Conservation (phyloP, 2,113 vertebrate genomes). For the Cyphomyrus plagiostoma region DNA sequence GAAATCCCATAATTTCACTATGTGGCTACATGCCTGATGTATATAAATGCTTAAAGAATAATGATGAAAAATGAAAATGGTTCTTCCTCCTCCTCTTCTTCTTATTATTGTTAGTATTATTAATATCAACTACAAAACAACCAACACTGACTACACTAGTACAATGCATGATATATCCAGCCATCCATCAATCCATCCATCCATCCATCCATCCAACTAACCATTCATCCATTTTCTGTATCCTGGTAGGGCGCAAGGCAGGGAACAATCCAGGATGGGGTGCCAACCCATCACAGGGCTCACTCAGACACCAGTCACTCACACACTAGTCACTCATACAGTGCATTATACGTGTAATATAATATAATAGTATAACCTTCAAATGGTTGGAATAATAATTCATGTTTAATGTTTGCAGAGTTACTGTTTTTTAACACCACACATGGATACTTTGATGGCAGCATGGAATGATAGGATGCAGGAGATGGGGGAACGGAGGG, state of each 20-base stretch:
- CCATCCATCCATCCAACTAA: neutral
- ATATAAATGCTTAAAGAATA: neutral
- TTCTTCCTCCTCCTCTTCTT: neutral
- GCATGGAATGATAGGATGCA: neutral
- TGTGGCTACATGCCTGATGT: neutral
- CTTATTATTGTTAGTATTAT: neutral
- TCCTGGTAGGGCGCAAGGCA: too few relatives aligned
- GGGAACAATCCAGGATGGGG: too few relatives aligned
- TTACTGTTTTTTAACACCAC: neutral
- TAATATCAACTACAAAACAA: neutral
- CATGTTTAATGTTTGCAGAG: neutral
- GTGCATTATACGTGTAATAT: neutral
- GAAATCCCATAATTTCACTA: neutral
- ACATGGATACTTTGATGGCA: neutral
- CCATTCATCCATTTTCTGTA: neutral
- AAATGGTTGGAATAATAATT: neutral
- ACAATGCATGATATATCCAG: neutral
- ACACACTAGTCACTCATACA: too few relatives aligned
- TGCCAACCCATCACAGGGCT: too few relatives aligned
- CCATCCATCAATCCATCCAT: neutral
- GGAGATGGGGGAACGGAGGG: neutral
- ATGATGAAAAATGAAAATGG: neutral
- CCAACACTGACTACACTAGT: too few relatives aligned
- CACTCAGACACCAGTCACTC: too few relatives aligned
- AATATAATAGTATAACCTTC: neutral